Base-by-base conservation (phyloP, 1,140 invertebrate genomes). In the Adelges cooleyi region DNA sequence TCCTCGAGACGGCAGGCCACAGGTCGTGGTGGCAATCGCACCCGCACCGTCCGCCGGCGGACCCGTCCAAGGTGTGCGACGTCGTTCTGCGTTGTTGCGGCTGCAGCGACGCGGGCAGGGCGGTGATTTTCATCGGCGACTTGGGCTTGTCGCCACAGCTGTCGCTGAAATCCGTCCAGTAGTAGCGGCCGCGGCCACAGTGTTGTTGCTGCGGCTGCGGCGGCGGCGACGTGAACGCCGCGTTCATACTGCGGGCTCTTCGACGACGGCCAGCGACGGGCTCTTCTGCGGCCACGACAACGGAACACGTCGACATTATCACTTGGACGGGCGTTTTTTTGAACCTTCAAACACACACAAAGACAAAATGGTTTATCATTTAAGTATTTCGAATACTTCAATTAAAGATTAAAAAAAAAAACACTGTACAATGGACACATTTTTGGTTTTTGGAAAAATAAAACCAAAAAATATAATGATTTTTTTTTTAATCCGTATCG, bases 11-110 rank as follows among this genome's bases (percentile, higher is more conserved):
- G 6, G 29, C 17, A 13, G 42, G 56, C 42, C 56, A 48, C 10
- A 17, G 17, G 15, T 59, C 53, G 10, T 44, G 54, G 17, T 62
- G 56, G 46, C 56, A 62, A 25, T 62, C 25, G 18, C 56, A 62
- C 2, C 56, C 27, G 17, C 56, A 62, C 9, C 38, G 22, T 8
- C 15, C 27, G 9, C 33, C 29, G 40, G 4, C 40, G 11, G 15
- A 17, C 4, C 15, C 11, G 17, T 54, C 17, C 11, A n/a, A 9
- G 22, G 3, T 38, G 38, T 59, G 11, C 10, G 42, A 10, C 1
- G 42, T 46, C 25, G 22, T 27, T 18, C 38, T 29, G 15, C 56
- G 25, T 2, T 40, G 20, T 0, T 40, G 53, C 2, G 56, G 56
- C 33, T 42, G 17, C 42, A 46, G 29, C 13, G 56, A 62, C 40